Conservation (phyloP, 2,113 vertebrate genomes). For the Cettia cetti region DNA sequence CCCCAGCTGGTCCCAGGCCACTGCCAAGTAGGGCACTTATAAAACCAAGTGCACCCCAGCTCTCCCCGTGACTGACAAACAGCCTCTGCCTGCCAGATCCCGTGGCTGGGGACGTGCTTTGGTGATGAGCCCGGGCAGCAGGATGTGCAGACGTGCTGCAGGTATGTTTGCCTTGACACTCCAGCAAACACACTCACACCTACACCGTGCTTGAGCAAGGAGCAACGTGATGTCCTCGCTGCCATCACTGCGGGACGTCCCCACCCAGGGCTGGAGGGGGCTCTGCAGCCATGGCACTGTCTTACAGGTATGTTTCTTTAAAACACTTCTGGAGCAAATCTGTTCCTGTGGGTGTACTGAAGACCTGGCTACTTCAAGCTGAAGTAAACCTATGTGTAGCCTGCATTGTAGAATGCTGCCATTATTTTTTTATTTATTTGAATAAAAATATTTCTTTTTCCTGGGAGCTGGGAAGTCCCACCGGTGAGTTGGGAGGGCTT, state of each 20-base stretch:
- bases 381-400: background rate
- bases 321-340: background rate
- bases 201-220: background rate
- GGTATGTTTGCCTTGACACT: background rate
- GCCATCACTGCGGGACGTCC: background rate
- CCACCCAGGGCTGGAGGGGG: background rate
- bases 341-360: background rate
- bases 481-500: rapidly evolving
- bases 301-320: background rate
- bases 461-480: background rate
- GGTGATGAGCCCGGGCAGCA: background rate
- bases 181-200: background rate
- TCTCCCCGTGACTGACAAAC: background rate
- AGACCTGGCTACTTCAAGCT: background rate
- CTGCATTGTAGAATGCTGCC: background rate
- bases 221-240: rapidly evolving
- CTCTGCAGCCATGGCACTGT: background rate
- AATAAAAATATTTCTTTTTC: background rate
- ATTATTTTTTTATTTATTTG: background rate
- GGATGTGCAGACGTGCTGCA: background rate
- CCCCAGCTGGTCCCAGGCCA: background rate
- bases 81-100: background rate
- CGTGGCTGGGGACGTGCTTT: background rate
- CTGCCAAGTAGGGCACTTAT: background rate
- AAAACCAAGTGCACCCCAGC: background rate